Evolutionary conservation across 1,140 invertebrate species (phyloP).

Genomic region (Trachymyrmex cornetzi): DNA sequence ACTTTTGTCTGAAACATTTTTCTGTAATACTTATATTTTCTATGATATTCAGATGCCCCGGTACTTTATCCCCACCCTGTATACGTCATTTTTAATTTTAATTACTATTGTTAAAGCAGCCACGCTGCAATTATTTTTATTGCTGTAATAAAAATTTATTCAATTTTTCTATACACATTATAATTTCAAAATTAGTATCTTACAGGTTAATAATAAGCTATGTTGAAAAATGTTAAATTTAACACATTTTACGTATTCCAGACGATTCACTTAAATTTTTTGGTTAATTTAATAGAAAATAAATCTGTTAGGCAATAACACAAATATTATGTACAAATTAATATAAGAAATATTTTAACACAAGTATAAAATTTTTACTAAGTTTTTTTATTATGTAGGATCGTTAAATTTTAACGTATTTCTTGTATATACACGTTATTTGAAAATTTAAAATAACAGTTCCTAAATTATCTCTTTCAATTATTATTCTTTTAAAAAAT

Average conservation of each 20-base stretch:
- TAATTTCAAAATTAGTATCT: neutral
- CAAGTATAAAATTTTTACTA: too few species aligned
- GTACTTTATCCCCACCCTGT: too few species aligned
- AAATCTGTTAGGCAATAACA: too few species aligned
- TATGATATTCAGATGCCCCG: too few species aligned
- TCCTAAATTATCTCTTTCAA: neutral
- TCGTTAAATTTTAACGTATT: neutral
- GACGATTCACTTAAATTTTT: too few species aligned
- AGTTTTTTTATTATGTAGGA: neutral
- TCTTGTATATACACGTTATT: neutral
- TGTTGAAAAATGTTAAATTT: too few species aligned
- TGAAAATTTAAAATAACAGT: slow-evolving; percentile 11
- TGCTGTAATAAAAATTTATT: neutral
- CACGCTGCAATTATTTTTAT: neutral
- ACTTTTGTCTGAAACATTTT: too few species aligned
- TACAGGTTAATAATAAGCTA: neutral
- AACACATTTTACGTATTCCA: too few species aligned
- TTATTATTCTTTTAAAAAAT: neutral
- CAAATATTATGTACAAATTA: too few species aligned
- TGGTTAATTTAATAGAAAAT: too few species aligned
- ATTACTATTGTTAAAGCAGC: neutral
- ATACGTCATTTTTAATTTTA: neutral
- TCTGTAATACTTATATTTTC: too few species aligned
- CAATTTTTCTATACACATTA: neutral
- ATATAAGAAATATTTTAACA: too few species aligned